These are phyloP conservation scores for Acanthurus lineatus DNA, from an alignment of 2,797 vertebrate genomes.

Conservation along the genomic window DNA sequence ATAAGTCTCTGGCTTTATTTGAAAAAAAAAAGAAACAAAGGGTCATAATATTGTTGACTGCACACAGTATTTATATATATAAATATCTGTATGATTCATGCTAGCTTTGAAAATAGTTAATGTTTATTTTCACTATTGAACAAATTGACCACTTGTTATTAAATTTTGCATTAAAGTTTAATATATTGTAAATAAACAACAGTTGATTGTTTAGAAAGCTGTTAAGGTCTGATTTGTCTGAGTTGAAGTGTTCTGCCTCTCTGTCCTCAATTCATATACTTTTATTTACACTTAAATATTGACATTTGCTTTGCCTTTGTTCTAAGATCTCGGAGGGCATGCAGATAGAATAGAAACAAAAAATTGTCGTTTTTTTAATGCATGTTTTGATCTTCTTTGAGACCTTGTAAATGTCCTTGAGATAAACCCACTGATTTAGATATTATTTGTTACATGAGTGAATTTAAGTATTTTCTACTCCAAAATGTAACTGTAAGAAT, in stretches of 20 bases:
- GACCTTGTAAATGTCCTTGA: constrained; percentile 1
- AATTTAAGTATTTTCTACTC: neutral
- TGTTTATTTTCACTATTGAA: constrained; percentile 87
- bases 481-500: neutral
- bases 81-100: constrained; percentile 82
- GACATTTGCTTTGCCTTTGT: neutral
- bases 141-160: constrained; percentile 85
- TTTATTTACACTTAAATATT: constrained; percentile 3
- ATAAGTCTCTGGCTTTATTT: neutral
- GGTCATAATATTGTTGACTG: constrained; percentile 73
- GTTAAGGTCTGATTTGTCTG: constrained; percentile 42
- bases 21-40: constrained; percentile 42
- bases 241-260: neutral
- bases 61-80: constrained; percentile 84
- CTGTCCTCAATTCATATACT: constrained; percentile 7
- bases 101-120: constrained; percentile 81
- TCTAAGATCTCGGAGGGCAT: constrained; percentile 1
- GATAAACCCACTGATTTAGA: neutral
- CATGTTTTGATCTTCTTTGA: constrained; percentile 23
- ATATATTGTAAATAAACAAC: constrained; percentile 89
- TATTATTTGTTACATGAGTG: neutral
- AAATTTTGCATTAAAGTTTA: constrained; percentile 87
- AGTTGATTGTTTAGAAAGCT: constrained; percentile 81
- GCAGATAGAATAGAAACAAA: constrained; percentile 13
- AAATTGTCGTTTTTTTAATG: neutral